Conservation (phyloP, 2,113 vertebrate genomes). For the Bathybates hornii region DNA sequence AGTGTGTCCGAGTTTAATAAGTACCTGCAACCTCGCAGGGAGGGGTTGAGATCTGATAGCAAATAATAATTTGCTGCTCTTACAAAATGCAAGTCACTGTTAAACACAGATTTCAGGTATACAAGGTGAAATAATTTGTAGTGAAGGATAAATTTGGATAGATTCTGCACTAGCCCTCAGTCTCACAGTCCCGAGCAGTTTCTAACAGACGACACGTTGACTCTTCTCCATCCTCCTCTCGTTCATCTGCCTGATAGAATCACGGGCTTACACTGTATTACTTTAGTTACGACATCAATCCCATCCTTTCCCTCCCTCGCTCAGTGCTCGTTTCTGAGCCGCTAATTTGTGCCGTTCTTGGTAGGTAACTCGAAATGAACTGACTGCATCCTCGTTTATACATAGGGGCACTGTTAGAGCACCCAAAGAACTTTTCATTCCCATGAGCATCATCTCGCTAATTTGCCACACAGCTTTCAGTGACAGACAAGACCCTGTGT, state of each 20-base stretch:
- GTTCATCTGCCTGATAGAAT: neutral
- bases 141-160: neutral
- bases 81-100: neutral
- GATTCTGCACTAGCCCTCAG: rapidly evolving
- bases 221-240: neutral
- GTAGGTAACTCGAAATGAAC: neutral
- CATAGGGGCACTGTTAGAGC: neutral
- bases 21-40: neutral
- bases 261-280: neutral
- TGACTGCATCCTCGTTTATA: neutral
- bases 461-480: neutral
- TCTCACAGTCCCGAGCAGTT: neutral
- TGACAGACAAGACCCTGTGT: neutral
- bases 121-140: neutral
- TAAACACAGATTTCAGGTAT: neutral
- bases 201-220: neutral
- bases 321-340: neutral
- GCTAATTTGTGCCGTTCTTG: neutral
- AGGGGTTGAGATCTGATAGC: neutral
- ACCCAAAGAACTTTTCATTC: neutral
- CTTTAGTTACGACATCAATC: neutral
- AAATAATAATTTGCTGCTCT: neutral
- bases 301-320: neutral
- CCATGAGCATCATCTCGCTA: neutral
- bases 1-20: neutral